phyloP scores from a whole-genome alignment of 2,113 vertebrate species.

The Entomyzon cyanotis region DNA sequence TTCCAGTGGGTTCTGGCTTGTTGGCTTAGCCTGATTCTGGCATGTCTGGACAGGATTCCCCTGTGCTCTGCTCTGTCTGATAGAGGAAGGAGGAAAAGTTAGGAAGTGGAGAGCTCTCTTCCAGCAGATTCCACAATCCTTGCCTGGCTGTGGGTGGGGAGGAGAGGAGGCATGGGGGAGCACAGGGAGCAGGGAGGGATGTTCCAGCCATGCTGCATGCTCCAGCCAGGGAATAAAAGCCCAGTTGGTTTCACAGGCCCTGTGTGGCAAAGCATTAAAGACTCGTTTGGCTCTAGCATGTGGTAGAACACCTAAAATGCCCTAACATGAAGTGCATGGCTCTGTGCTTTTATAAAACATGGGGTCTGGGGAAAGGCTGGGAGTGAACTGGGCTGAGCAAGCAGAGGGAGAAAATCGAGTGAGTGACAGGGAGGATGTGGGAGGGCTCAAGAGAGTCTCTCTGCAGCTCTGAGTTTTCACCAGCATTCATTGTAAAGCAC shows the following conservation, averaged over 20 bases:
- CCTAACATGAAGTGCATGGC: rapidly evolving
- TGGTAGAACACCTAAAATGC: not conserved
- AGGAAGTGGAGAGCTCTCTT: not conserved
- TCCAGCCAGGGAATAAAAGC: not conserved
- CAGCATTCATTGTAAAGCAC: not conserved
- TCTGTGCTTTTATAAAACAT: not conserved
- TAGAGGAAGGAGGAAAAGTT: not conserved
- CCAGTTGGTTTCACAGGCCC: not conserved
- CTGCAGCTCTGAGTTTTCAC: not conserved
- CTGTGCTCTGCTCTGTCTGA: not conserved
- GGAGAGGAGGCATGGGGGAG: not conserved
- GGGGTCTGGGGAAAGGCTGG: not conserved
- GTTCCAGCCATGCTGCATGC: not conserved
- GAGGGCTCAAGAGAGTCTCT: not conserved
- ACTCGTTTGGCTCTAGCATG: not conserved
- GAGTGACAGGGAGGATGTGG: not conserved
- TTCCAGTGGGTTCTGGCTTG: not conserved
- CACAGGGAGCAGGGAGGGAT: not conserved
- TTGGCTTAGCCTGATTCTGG: not conserved
- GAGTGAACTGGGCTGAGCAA: not conserved
- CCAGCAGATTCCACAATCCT: not conserved
- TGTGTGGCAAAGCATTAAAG: not conserved
- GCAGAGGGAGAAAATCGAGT: not conserved
- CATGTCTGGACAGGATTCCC: not conserved
- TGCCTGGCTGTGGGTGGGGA: not conserved